These are phyloP conservation scores for Homarus americanus DNA, from an alignment of 1,140 invertebrate genomes.

Conservation along the genomic window DNA sequence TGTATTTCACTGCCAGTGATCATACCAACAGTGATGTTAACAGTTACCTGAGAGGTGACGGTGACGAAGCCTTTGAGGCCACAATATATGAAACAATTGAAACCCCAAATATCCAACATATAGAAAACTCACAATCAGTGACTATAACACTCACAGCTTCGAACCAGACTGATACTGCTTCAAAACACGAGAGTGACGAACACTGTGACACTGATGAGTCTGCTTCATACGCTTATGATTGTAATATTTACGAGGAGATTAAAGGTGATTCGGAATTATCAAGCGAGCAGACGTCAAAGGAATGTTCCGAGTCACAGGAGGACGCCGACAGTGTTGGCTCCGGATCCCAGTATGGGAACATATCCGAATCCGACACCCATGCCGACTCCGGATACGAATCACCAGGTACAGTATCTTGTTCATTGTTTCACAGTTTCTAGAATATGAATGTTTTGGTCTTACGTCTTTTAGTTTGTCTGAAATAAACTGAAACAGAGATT, in stretches of 20 bases:
- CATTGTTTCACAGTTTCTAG: too few relatives aligned
- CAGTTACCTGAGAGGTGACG: not conserved
- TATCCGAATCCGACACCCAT: conserved; percentile 38
- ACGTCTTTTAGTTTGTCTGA: too few relatives aligned
- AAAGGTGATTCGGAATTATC: not conserved
- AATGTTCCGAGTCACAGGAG: not conserved
- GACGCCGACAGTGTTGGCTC: conserved; percentile 37
- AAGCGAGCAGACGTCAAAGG: too few relatives aligned
- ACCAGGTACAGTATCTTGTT: conserved; percentile 24
- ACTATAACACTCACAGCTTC: not conserved
- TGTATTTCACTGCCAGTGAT: conserved; percentile 9
- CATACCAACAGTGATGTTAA: not conserved
- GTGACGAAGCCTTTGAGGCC: not conserved
- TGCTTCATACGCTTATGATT: too few relatives aligned
- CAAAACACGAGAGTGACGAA: not conserved
- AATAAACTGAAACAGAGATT: too few relatives aligned
- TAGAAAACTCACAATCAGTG: not conserved
- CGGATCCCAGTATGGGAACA: conserved; percentile 32
- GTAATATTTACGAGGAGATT: conserved; percentile 32
- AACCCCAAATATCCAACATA: not conserved
- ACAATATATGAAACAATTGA: not conserved
- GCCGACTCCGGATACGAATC: conserved; percentile 57
- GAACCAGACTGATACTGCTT: conserved; percentile 7
- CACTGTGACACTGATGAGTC: not conserved
- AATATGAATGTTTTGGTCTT: too few relatives aligned